phyloP scores from a whole-genome alignment of 1,140 invertebrate genomes.

The Eubasilissa regina region DNA sequence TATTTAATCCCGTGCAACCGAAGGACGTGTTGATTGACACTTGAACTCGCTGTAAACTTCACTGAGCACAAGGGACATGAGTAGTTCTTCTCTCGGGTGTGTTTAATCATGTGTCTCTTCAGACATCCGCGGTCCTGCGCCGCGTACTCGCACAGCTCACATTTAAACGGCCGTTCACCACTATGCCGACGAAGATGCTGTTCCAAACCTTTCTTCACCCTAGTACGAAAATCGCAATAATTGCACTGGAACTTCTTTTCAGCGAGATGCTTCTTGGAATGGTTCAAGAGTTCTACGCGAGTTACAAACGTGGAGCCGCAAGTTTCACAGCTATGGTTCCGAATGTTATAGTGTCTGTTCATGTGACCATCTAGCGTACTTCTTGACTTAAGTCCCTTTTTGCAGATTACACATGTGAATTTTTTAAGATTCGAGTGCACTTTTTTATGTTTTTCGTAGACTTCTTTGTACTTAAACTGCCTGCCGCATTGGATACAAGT shows the following conservation, averaged over 20 bases:
- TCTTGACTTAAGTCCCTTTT: constrained; percentile 66
- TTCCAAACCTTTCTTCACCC: constrained; percentile 69
- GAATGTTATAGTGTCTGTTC: constrained; percentile 68
- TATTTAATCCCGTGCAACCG: constrained; percentile 66
- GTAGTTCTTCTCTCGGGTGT: constrained; percentile 74
- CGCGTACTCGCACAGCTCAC: constrained; percentile 64
- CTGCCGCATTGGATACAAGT: constrained; percentile 77
- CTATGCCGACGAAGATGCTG: constrained; percentile 69
- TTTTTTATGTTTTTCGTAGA: constrained; percentile 66
- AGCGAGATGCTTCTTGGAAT: constrained; percentile 65
- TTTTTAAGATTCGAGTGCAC: constrained; percentile 66
- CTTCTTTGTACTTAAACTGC: constrained; percentile 73
- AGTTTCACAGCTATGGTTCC: constrained; percentile 69
- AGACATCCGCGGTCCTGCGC: constrained; percentile 68
- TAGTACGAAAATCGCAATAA: constrained; percentile 69
- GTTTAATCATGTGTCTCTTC: constrained; percentile 69
- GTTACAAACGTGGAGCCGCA: constrained; percentile 70
- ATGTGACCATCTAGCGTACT: constrained; percentile 67
- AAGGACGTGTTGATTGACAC: constrained; percentile 69
- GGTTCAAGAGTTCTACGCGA: constrained; percentile 67
- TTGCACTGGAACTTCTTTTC: constrained; percentile 68
- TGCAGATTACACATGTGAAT: constrained; percentile 64
- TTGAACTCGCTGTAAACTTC: constrained; percentile 69
- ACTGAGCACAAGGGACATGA: constrained; percentile 72
- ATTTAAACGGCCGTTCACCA: constrained; percentile 69